Evolutionary conservation across 2,888 invertebrate species (phyloP).

Genomic region (Seladonia tumulorum): DNA sequence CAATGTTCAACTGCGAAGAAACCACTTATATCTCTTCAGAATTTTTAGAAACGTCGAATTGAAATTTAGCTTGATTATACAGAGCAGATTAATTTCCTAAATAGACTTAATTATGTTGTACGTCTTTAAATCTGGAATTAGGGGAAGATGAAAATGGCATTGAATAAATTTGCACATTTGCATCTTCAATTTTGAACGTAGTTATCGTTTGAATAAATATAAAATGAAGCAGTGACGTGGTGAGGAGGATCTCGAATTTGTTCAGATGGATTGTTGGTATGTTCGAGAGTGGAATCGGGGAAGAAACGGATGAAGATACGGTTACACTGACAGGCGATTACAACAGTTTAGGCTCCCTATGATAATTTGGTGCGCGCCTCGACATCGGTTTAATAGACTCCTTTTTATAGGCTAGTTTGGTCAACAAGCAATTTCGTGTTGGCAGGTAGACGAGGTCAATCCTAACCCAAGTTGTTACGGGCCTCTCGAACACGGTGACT

Average conservation of each 20-base stretch:
- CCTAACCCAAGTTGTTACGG: conserved; percentile 57
- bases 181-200: not conserved
- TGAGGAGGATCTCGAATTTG: not conserved
- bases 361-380: conserved; percentile 40
- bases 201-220: not conserved
- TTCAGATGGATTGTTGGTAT: not conserved
- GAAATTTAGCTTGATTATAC: not conserved
- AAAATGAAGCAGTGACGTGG: not conserved
- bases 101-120: too few relatives aligned
- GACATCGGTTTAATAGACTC: conserved; percentile 72
- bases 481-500: conserved; percentile 52
- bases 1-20: too few relatives aligned
- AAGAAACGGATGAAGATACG: not conserved
- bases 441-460: conserved; percentile 73
- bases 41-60: not conserved
- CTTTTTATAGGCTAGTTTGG: conserved; percentile 73
- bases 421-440: conserved; percentile 75
- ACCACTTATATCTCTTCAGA: too few relatives aligned
- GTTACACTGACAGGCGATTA: conserved; percentile 24
- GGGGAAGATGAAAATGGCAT: too few relatives aligned
- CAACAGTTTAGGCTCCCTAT: conserved; percentile 35
- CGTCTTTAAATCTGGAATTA: too few relatives aligned
- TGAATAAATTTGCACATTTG: too few relatives aligned
- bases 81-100: too few relatives aligned
- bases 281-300: not conserved